Percentiles rank a stretch among this genome's conserved stretches.
phyloP scores from a whole-genome alignment of 1,140 invertebrate species.

The Rhopalosiphum padi region DNA sequence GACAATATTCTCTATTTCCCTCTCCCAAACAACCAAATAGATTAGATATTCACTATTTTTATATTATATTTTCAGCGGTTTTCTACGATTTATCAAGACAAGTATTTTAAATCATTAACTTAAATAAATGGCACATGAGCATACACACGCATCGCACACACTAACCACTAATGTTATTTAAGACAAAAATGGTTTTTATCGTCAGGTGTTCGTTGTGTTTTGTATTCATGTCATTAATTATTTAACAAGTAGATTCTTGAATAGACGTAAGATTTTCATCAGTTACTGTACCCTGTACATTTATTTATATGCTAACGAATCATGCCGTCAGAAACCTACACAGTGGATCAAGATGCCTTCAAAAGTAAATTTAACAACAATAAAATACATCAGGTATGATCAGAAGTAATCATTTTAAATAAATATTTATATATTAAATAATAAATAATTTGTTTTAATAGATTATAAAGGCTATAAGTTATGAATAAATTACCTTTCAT shows the following conservation, averaged over 20 bases:
- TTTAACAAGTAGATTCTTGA: neutral
- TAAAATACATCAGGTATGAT: neutral
- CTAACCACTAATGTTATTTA: neutral
- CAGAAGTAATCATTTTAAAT: neutral
- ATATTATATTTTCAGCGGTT: neutral
- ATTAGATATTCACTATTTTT: conserved; percentile 5
- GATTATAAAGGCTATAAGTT: neutral
- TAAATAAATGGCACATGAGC: neutral
- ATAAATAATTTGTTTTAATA: neutral
- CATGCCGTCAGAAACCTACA: neutral
- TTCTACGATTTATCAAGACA: neutral
- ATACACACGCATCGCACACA: neutral
- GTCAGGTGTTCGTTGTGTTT: neutral
- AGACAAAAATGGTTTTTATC: neutral
- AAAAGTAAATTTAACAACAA: neutral
- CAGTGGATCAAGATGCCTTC: neutral
- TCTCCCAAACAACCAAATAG: neutral
- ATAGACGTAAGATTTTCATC: neutral
- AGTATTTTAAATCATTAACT: neutral
- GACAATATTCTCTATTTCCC: neutral
- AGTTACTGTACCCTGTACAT: neutral
- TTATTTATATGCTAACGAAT: neutral
- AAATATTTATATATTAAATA: neutral
- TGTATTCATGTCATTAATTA: neutral
- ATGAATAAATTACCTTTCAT: neutral